Base-by-base conservation (phyloP, 2,113 vertebrate species). In the Edolisoma coerulescens region DNA sequence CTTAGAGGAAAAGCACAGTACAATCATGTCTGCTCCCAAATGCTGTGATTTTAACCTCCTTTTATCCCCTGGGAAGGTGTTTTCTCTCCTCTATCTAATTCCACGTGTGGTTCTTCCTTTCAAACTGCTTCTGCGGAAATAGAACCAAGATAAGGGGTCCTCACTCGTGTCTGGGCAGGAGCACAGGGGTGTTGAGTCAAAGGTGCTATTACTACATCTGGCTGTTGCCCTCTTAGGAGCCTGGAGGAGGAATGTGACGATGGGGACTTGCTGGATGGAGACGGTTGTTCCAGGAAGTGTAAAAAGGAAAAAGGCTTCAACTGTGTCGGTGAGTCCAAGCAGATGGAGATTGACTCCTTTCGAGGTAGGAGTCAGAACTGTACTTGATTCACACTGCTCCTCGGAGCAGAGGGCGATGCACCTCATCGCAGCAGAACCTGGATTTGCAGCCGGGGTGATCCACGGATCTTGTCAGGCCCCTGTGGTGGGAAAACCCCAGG, bases 261-360 rank as follows among this genome's bases (percentile, higher is more conserved):
- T 78, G 98, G 98, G 33, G 98, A 99, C 90, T 97, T 99, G 76
- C 44, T 99, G 96, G 99, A 98, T 35, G 98, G 98, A 56, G 99
- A 99, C 20, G 99, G 99, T 68, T 99, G 99, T 91, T 99, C 99
- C n/a, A 98, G 98, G 96, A 98, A 98, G 16, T 99, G 99, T 93
- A 88, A 87, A 37, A 98, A 98, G 69, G 99, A 99, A 87, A 91
- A 95, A 89, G 98, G 98, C 80, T 99, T 99, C 96, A 98, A 98
- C 71, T 99, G 99, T 91, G 89, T 96, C 0, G 99, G 99, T 99
- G 97, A 98, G 98, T 97, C 42, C 21, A 42, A 20, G 32, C 8
- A 23, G 52, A n/a, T 10, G 42, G 49, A 47, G n/a, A 32, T 8
- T 42, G 42, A 13, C 21, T 30, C 13, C 24, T 92, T 68, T 45